A percentile compares a stretch with the other conserved stretches of the same genome.
Evolutionary conservation across 2,797 vertebrate species (phyloP).

Genomic region (Apodemus agrarius): DNA sequence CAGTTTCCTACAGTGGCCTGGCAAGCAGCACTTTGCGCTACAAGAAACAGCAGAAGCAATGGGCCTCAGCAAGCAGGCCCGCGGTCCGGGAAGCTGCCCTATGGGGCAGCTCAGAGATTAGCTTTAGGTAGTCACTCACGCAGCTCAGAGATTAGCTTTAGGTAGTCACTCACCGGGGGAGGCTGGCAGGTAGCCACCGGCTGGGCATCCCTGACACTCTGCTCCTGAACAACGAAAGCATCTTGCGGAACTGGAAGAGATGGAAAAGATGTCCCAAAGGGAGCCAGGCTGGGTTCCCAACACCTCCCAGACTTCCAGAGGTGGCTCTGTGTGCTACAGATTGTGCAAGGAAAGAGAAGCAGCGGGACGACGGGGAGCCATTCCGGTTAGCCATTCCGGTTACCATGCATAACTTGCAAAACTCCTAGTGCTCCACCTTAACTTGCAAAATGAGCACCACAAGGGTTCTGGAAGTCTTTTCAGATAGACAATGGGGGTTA

Average conservation of each 20-base stretch:
- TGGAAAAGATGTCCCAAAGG: not conserved
- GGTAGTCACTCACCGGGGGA: conserved; percentile 70
- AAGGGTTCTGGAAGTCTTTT: not conserved
- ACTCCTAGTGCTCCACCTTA: not conserved
- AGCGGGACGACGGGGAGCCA: not conserved
- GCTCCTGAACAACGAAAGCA: conserved; percentile 54
- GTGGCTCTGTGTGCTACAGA: not conserved
- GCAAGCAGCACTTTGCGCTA: not conserved
- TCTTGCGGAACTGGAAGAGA: conserved; percentile 74
- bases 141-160: not conserved
- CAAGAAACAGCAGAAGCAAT: not conserved
- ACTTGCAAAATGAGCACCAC: not conserved
- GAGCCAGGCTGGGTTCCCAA: not conserved
- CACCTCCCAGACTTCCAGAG: not conserved
- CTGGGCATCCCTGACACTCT: not conserved
- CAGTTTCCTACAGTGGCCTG: not conserved
- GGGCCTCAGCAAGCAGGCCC: not conserved
- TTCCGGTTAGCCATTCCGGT: not conserved
- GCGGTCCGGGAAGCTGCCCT: not conserved
- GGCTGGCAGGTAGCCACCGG: conserved; percentile 67
- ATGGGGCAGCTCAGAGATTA: not conserved
- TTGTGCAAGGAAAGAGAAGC: not conserved
- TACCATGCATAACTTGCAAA: not conserved
- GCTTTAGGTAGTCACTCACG: conserved; percentile 63
- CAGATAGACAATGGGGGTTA: not conserved